Conservation (phyloP, 1,140 invertebrate species). For the Sarcophaga peregrina region DNA sequence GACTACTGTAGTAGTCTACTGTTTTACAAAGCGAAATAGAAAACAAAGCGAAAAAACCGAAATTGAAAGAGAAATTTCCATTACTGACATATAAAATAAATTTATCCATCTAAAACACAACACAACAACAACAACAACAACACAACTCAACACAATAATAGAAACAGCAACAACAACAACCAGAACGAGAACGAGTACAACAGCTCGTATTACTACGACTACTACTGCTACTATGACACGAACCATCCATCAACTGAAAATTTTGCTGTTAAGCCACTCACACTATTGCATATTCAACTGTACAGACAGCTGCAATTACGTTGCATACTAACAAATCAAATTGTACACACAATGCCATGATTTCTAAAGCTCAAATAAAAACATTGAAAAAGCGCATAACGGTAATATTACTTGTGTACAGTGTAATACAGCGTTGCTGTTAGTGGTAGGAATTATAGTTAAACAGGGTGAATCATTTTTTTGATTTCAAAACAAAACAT, state of each 20-base stretch:
- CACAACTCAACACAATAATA: background rate
- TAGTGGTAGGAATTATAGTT: background rate
- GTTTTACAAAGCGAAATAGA: too few relatives aligned
- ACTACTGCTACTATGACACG: too few relatives aligned
- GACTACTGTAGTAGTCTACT: too few relatives aligned
- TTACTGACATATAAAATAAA: conserved; percentile 27
- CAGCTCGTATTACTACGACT: too few relatives aligned
- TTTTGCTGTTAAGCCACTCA: background rate
- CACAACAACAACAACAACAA: background rate
- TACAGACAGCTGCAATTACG: background rate
- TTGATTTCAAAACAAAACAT: too few relatives aligned
- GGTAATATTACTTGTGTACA: background rate
- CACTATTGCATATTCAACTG: background rate
- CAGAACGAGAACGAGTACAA: too few relatives aligned
- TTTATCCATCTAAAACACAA: background rate
- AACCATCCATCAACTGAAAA: background rate
- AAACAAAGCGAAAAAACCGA: too few relatives aligned
- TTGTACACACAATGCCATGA: background rate
- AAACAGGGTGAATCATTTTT: background rate
- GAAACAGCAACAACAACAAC: too few relatives aligned
- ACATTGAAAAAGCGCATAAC: background rate
- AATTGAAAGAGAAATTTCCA: background rate
- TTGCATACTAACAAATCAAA: background rate
- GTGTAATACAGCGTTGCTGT: background rate
- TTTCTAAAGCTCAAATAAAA: background rate